phyloP scores from a whole-genome alignment of 2,888 invertebrate genomes.

The Augiades crinisus region DNA sequence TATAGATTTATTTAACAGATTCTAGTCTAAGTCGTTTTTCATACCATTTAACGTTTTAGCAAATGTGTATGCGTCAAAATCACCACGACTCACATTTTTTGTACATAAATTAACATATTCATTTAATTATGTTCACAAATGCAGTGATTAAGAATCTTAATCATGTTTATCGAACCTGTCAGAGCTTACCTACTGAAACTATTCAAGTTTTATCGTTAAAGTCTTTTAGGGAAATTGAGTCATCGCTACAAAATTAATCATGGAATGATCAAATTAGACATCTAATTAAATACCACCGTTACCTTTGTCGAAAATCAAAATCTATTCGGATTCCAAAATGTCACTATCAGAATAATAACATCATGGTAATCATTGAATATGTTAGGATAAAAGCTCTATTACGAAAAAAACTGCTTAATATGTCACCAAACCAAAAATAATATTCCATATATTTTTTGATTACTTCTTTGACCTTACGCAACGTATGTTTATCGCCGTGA shows the following conservation, averaged over 20 bases:
- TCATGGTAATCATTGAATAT: background rate
- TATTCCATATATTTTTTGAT: background rate
- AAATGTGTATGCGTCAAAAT: background rate
- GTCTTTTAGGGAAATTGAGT: background rate
- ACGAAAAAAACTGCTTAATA: constrained; percentile 1
- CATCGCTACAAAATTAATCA: background rate
- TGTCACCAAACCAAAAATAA: background rate
- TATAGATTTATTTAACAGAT: no score
- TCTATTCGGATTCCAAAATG: background rate
- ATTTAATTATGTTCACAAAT: background rate
- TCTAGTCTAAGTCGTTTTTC: no score
- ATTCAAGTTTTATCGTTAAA: background rate
- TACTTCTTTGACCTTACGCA: background rate
- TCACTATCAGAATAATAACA: constrained; percentile 11
- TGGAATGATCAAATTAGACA: constrained; percentile 1
- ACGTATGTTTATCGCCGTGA: constrained; percentile 39
- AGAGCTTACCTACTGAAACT: background rate
- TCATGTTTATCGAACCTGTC: background rate
- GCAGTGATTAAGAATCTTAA: background rate
- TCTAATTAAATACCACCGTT: constrained; percentile 11
- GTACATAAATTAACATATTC: background rate
- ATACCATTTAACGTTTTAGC: no score
- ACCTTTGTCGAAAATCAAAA: background rate
- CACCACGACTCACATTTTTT: background rate
- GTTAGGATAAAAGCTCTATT: constrained; percentile 12